phyloP scores from a whole-genome alignment of 2,797 vertebrate species.

The Aselliscus stoliczkanus region DNA sequence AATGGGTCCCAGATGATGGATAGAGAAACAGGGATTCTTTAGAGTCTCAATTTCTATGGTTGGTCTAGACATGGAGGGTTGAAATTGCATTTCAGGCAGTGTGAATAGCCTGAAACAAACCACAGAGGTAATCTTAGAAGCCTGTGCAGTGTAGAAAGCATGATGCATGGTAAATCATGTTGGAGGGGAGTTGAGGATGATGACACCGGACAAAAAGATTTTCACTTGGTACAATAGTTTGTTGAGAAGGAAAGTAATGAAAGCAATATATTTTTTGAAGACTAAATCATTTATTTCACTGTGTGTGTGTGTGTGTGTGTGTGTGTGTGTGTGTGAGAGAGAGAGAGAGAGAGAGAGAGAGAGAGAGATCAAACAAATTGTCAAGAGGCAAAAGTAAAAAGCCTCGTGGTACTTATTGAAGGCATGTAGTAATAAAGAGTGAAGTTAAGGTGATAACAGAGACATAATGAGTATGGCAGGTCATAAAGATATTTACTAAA shows the following conservation, averaged over 20 bases:
- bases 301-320: neutral
- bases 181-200: neutral
- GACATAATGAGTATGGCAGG: neutral
- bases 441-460: neutral
- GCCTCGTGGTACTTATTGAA: neutral
- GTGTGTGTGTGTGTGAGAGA: neutral
- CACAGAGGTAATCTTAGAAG: neutral
- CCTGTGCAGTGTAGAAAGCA: accelerated
- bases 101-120: neutral
- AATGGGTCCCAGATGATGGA: neutral
- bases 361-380: no score
- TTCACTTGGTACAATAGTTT: neutral
- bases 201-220: neutral
- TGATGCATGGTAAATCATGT: neutral
- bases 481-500: neutral
- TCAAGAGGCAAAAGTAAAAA: neutral
- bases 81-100: neutral
- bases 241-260: neutral
- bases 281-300: neutral
- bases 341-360: neutral
- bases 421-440: neutral
- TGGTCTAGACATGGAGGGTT: neutral
- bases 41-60: neutral
- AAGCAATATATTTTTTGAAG: neutral
- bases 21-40: neutral